A percentile compares a stretch with the other conserved stretches of the same genome.
These are phyloP conservation scores for Macrobrachium nipponense DNA, from an alignment of 1,140 invertebrate genomes.

Conservation along the genomic window DNA sequence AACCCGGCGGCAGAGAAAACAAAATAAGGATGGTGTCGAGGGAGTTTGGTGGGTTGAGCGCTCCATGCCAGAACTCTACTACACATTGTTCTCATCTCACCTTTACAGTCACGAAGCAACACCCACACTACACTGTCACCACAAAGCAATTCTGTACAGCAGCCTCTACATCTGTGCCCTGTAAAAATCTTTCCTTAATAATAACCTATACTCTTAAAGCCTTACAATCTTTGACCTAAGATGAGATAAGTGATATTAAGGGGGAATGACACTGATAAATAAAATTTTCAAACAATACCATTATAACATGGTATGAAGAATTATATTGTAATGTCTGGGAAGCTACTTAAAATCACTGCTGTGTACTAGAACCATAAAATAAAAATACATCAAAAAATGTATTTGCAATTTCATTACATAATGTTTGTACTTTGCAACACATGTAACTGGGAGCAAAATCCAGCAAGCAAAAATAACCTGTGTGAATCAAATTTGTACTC, in stretches of 20 bases:
- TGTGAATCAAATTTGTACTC: no score
- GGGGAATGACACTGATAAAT: conserved; percentile 38
- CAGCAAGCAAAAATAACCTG: no score
- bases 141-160: conserved; percentile 46
- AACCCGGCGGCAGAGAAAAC: conserved; percentile 18
- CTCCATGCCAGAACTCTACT: conserved; percentile 44
- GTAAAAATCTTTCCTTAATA: conserved; percentile 34
- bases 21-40: conserved; percentile 30
- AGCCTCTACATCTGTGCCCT: conserved; percentile 40
- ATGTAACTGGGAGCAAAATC: no score
- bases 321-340: not conserved
- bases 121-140: conserved; percentile 53
- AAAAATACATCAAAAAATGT: no score
- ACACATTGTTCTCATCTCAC: conserved; percentile 15
- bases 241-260: conserved; percentile 39
- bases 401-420: no score
- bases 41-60: conserved; percentile 27
- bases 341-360: no score
- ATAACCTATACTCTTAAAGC: conserved; percentile 37
- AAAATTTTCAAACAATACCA: conserved; percentile 12
- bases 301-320: conserved; percentile 37
- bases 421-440: no score
- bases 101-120: conserved; percentile 47
- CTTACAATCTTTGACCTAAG: conserved; percentile 47
- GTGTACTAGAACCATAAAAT: no score